phyloP scores from a whole-genome alignment of 2,797 vertebrate species.

The Atherinosoma microstoma region DNA sequence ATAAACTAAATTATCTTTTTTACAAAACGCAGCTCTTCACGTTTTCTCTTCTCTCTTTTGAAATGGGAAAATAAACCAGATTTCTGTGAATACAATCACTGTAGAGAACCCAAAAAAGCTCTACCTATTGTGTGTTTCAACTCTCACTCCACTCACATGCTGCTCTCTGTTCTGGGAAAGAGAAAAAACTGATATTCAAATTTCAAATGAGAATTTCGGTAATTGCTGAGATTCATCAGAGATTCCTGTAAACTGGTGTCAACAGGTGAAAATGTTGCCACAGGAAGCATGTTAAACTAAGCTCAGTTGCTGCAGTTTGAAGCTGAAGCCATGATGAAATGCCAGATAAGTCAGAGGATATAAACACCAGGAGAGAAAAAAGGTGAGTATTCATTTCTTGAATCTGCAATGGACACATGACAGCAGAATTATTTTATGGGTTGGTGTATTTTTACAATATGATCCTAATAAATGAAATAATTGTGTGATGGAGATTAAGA shows the following conservation, averaged over 20 bases:
- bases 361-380: not conserved
- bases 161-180: not conserved
- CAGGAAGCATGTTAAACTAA: too few species aligned
- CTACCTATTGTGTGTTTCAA: not conserved
- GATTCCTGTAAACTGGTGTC: not conserved
- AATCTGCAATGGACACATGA: not conserved
- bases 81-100: conserved; percentile 35
- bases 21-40: conserved; percentile 52
- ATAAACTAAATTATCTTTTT: conserved; percentile 51
- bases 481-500: not conserved
- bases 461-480: not conserved
- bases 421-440: not conserved
- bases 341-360: not conserved
- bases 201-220: not conserved
- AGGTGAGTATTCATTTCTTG: not conserved
- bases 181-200: conserved; percentile 6
- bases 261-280: not conserved
- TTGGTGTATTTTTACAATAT: not conserved
- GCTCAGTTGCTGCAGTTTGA: too few species aligned
- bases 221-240: not conserved
- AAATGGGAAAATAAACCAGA: conserved; percentile 33
- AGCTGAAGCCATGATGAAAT: not conserved
- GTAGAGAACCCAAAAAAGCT: conserved; percentile 3
- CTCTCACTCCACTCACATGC: not conserved
- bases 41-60: conserved; percentile 32